Percentiles rank a stretch among this genome's conserved stretches.
Evolutionary conservation across 2,888 invertebrate genomes (phyloP).

Genomic region (Ornithoptera priamus): DNA sequence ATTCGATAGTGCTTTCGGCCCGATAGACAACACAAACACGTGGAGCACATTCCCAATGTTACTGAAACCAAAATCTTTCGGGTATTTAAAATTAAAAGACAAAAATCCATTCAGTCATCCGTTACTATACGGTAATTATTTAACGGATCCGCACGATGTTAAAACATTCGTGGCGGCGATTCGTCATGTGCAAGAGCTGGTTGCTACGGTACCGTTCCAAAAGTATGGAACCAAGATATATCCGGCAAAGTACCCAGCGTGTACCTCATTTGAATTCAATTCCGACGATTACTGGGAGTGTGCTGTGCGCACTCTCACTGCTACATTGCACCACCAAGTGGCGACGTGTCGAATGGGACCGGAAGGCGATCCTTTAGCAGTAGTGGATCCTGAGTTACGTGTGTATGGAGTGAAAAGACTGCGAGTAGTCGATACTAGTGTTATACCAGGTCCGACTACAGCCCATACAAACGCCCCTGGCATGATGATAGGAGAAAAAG

Average conservation of each 20-base stretch:
- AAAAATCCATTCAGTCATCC: conserved; percentile 88
- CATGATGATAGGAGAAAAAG: conserved; percentile 86
- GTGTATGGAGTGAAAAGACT: conserved; percentile 81
- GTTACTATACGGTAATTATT: conserved; percentile 89
- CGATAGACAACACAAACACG: conserved; percentile 77
- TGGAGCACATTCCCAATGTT: conserved; percentile 84
- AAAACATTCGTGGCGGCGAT: conserved; percentile 82
- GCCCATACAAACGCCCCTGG: conserved; percentile 85
- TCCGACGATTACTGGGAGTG: conserved; percentile 87
- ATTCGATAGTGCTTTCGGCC: conserved; percentile 78
- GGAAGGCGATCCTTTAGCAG: conserved; percentile 78
- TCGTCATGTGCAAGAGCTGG: conserved; percentile 81
- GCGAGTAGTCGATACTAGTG: conserved; percentile 84
- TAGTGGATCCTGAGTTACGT: conserved; percentile 82
- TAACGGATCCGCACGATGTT: conserved; percentile 81
- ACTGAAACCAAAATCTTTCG: conserved; percentile 87
- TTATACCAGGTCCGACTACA: conserved; percentile 82
- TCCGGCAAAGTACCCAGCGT: conserved; percentile 75
- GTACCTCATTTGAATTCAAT: conserved; percentile 69
- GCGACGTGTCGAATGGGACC: conserved; percentile 88
- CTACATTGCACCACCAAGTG: conserved; percentile 83
- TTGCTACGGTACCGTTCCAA: conserved; percentile 80
- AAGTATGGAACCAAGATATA: conserved; percentile 76
- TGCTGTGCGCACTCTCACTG: conserved; percentile 80
- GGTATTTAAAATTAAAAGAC: conserved; percentile 84